Evolutionary conservation across 2,113 vertebrate species (phyloP), one percentile per base, ranked within the genome.

Genomic region (Benitochromis conjunctus): DNA sequence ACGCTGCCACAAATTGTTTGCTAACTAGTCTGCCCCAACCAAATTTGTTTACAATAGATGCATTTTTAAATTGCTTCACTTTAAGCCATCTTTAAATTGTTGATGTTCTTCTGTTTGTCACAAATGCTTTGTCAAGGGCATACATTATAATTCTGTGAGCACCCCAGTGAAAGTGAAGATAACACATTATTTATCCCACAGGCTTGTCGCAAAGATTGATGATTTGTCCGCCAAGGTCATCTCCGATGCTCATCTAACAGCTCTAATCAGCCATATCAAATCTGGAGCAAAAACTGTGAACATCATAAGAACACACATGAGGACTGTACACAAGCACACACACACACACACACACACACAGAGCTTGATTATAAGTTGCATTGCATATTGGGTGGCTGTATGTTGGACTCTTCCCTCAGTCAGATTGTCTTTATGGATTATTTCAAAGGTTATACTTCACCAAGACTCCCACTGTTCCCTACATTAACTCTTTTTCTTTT

Each of bases 361-460:
- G 12, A 26, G 64, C 64, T 71, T 71, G 64, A 71, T 46, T 38
- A 2, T 2, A 84, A 2, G 3, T n/a, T 57, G 81, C 31, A 60
- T 18, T 48, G 53, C 57, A 46, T 46, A 46, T 71, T 71, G 21
- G 41, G 0, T 13, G 1, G 10, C n/a, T 82, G 29, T 78, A 53
- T 14, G 82, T 55, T 84, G 41, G 77, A 80, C 82, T 64, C 58
- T 26, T 80, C 51, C 36, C 14, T 6, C 3, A 14, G 62, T 87
- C 76, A 51, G 79, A 74, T 19, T 69, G 77, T 62, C 36, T 78
- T 64, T 43, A 91, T 87, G 26, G 84, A 85, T 87, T 88, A 88
- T 86, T 84, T 43, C 48, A 91, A 88, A 90, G 86, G 80, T 83
- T 62, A 82, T 29, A 85, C 84, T 89, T 57, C 21, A 24, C 29